phyloP scores from a whole-genome alignment of 2,888 invertebrate species.

The Apeira syringaria region DNA sequence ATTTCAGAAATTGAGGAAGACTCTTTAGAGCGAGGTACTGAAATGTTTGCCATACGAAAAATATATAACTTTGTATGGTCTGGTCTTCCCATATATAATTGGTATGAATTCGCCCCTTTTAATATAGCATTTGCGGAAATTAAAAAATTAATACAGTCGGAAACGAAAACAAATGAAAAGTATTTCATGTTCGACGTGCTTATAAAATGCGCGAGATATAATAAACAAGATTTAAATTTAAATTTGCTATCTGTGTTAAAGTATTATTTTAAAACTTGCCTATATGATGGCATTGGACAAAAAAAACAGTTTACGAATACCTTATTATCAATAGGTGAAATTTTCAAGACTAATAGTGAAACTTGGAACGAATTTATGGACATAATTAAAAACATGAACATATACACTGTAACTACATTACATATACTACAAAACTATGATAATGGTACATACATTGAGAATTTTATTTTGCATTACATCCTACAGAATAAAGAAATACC shows the following conservation, averaged over 20 bases:
- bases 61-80: constrained; percentile 27
- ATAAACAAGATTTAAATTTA: constrained; percentile 40
- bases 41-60: constrained; percentile 33
- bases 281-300: constrained; percentile 41
- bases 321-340: constrained; percentile 39
- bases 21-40: constrained; percentile 28
- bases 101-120: constrained; percentile 60
- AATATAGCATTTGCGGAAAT: constrained; percentile 51
- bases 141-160: constrained; percentile 39
- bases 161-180: constrained; percentile 36
- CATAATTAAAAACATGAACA: constrained; percentile 49
- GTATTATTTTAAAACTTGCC: constrained; percentile 46
- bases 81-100: constrained; percentile 37
- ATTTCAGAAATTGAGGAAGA: constrained; percentile 24
- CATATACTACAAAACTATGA: constrained; percentile 33
- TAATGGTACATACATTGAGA: constrained; percentile 40
- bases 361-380: constrained; percentile 56
- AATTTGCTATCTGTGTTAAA: constrained; percentile 43
- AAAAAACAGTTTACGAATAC: constrained; percentile 45
- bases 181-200: constrained; percentile 46
- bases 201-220: constrained; percentile 39
- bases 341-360: constrained; percentile 43
- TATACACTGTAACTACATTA: too few relatives aligned
- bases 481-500: constrained; percentile 44
- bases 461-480: constrained; percentile 48